Conservation (phyloP, 2,888 invertebrate species). For the Lycocerus yunnanus region DNA sequence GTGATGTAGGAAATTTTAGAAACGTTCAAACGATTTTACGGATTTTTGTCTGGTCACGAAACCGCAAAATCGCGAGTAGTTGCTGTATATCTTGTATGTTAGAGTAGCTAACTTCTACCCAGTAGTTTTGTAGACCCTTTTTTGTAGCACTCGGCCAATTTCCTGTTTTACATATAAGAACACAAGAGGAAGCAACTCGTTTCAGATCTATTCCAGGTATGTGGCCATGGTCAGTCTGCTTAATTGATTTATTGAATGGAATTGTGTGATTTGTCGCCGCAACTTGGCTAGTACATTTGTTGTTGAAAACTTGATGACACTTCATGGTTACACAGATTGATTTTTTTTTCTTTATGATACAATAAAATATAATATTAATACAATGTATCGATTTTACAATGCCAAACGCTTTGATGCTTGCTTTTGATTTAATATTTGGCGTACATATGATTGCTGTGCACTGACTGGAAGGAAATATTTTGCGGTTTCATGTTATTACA, state of each 20-base stretch:
- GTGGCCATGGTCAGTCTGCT: slow-evolving; percentile 43
- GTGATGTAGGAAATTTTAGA: slow-evolving; percentile 49
- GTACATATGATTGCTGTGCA: slow-evolving; percentile 32
- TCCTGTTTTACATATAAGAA: slow-evolving; percentile 51
- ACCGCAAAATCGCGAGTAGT: slow-evolving; percentile 43
- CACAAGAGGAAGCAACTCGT: slow-evolving; percentile 45
- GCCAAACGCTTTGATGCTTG: slow-evolving; percentile 12
- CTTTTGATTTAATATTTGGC: slow-evolving; percentile 31
- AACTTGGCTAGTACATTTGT: slow-evolving; percentile 41
- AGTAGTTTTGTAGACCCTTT: slow-evolving; percentile 19
- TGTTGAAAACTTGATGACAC: slow-evolving; percentile 33
- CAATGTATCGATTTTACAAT: not conserved
- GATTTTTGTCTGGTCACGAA: slow-evolving; percentile 53
- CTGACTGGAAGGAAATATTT: slow-evolving; percentile 34
- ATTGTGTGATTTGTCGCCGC: slow-evolving; percentile 55
- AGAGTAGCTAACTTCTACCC: slow-evolving; percentile 1
- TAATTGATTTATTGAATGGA: slow-evolving; percentile 55
- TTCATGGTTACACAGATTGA: slow-evolving; percentile 24
- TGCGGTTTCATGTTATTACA: slow-evolving; percentile 39
- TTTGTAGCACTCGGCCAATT: slow-evolving; percentile 28
- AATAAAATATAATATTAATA: slow-evolving; percentile 28
- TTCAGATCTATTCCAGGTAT: slow-evolving; percentile 44
- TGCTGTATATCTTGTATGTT: not conserved
- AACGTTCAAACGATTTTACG: slow-evolving; percentile 53
- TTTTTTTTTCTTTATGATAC: slow-evolving; percentile 21